Evolutionary conservation across 2,888 invertebrate genomes (phyloP).

Genomic region (Palloptera scutellata): DNA sequence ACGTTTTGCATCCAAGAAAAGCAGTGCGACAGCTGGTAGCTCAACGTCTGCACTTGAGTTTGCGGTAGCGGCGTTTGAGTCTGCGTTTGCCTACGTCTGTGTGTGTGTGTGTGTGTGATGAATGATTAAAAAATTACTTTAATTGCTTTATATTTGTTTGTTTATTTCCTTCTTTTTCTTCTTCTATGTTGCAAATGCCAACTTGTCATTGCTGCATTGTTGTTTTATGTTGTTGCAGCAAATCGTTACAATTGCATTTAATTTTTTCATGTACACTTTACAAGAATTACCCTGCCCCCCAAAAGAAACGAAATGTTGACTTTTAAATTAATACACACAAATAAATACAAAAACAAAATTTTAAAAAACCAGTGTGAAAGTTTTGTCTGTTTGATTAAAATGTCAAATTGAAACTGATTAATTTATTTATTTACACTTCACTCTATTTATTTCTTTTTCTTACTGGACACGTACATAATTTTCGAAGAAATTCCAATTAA

Average conservation of each 20-base stretch:
- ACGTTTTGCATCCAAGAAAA: conserved; percentile 3
- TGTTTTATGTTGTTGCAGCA: neutral
- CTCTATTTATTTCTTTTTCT: neutral
- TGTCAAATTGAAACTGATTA: conserved; percentile 2
- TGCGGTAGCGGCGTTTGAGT: too few species aligned
- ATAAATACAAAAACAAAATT: too few species aligned
- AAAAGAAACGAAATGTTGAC: too few species aligned
- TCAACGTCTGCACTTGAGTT: neutral
- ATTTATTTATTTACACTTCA: neutral
- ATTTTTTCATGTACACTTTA: too few species aligned
- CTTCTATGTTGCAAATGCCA: neutral
- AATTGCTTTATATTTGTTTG: neutral
- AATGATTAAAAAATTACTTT: neutral
- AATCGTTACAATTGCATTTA: too few species aligned
- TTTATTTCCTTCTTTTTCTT: neutral
- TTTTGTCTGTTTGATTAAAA: neutral
- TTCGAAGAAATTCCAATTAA: too few species aligned
- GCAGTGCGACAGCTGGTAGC: neutral
- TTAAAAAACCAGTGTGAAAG: too few species aligned
- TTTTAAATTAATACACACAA: too few species aligned
- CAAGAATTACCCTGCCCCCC: too few species aligned
- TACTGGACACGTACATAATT: too few species aligned
- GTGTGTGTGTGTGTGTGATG: neutral
- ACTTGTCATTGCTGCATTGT: neutral
- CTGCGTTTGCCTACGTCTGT: too few species aligned